Evolutionary conservation across 2,797 vertebrate species (phyloP).

Genomic region (Orientallactaga sibirica): DNA sequence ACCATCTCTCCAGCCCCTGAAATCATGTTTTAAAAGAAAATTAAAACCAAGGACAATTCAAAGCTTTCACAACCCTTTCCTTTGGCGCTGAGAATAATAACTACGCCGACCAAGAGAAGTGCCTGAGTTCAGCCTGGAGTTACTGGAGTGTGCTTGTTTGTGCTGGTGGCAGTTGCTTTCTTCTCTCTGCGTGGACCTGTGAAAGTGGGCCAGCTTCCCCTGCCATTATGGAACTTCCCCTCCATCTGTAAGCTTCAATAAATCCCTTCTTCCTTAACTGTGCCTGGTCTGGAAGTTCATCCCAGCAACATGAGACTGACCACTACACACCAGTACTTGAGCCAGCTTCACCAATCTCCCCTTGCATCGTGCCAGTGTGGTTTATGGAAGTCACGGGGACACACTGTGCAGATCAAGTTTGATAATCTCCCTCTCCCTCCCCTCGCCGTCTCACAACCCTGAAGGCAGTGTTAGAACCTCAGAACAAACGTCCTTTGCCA

Average conservation of each 20-base stretch:
- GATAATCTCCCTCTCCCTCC: background rate
- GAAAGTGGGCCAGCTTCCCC: no score
- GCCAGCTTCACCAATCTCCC: background rate
- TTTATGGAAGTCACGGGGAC: slow-evolving; percentile 11
- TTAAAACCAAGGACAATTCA: slow-evolving; percentile 22
- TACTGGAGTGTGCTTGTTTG: no score
- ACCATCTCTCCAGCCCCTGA: background rate
- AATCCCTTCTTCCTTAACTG: no score
- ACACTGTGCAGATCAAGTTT: background rate
- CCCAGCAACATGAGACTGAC: no score
- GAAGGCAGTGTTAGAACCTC: slow-evolving; percentile 1
- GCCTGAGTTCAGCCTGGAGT: no score
- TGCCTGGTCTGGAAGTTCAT: no score
- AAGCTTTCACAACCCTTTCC: background rate
- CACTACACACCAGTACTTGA: background rate
- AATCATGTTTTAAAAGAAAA: slow-evolving; percentile 50
- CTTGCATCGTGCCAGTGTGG: background rate
- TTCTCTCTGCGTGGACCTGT: background rate
- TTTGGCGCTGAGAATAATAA: background rate
- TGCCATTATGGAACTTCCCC: no score
- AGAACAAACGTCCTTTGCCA: slow-evolving; percentile 20
- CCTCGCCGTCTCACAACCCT: background rate
- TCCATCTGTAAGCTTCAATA: no score
- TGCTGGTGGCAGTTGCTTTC: no score
- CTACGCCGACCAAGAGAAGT: background rate